Percentiles rank a stretch among this genome's conserved stretches.
Evolutionary conservation across 2,888 invertebrate species (phyloP).

Genomic region (Pyrgus malvae): DNA sequence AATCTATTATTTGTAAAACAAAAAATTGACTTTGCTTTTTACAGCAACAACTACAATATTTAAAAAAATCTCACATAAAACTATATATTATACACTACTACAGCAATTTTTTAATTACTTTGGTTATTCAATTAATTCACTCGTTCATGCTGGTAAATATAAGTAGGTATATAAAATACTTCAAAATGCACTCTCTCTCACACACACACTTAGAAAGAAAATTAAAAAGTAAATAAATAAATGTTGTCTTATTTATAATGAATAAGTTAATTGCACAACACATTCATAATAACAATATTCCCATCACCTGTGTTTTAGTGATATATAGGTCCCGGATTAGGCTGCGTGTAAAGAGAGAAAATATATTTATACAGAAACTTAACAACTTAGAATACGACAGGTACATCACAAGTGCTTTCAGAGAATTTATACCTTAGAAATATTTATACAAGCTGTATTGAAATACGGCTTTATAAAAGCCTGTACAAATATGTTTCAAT

Average conservation of each 20-base stretch:
- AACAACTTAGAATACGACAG: slow-evolving; percentile 34
- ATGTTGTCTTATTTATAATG: background rate
- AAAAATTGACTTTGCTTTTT: too few relatives aligned
- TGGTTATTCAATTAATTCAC: too few relatives aligned
- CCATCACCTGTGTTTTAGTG: slow-evolving; percentile 81
- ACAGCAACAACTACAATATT: too few relatives aligned
- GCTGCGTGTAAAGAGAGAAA: slow-evolving; percentile 81
- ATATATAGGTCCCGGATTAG: slow-evolving; percentile 82
- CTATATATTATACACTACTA: too few relatives aligned
- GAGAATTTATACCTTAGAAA: slow-evolving; percentile 25
- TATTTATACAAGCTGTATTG: slow-evolving; percentile 2
- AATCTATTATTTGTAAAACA: too few relatives aligned
- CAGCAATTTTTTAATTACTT: too few relatives aligned
- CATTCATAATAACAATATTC: slow-evolving; percentile 64
- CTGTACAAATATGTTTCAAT: too few relatives aligned
- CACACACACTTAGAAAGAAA: slow-evolving; percentile 7
- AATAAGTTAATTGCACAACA: slow-evolving; percentile 40
- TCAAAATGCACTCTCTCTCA: slow-evolving; percentile 10
- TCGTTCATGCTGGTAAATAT: background rate
- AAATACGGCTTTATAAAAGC: background rate
- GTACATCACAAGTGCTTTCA: slow-evolving; percentile 40
- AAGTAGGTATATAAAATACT: slow-evolving; percentile 1
- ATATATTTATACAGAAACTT: slow-evolving; percentile 64
- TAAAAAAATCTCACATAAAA: too few relatives aligned
- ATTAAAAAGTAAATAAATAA: background rate